Conservation (phyloP, 2,888 invertebrate species). For the Nephrotoma appendiculata region DNA sequence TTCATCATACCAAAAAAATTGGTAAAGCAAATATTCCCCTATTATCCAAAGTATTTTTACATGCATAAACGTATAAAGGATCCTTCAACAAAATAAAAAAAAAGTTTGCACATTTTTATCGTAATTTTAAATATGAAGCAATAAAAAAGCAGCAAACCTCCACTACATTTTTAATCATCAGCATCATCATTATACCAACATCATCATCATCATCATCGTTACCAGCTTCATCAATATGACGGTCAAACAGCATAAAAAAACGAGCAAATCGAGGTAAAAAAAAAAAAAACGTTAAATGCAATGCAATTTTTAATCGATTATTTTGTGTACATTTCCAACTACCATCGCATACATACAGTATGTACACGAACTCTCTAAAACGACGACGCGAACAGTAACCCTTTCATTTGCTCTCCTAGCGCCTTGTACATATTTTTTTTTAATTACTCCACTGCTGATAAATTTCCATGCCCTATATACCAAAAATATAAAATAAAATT, state of each 20-base stretch:
- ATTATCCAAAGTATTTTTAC: background rate
- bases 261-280: background rate
- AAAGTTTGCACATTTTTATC: background rate
- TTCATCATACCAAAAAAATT: background rate
- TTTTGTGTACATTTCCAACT: background rate
- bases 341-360: background rate
- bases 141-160: background rate
- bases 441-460: background rate
- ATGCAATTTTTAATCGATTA: constrained; percentile 2
- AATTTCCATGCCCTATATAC: background rate
- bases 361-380: background rate
- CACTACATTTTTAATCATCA: background rate
- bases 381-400: background rate
- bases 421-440: background rate
- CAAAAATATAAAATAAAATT: background rate
- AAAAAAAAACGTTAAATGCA: background rate
- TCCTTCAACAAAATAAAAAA: background rate
- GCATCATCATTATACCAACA: background rate
- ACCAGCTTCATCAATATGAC: background rate
- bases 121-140: background rate
- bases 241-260: background rate
- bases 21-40: background rate
- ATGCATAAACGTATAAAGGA: background rate
- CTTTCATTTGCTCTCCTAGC: background rate
- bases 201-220: too few relatives aligned